These are phyloP conservation scores for Pyrrhia umbra DNA, from an alignment of 2,888 invertebrate genomes.

Conservation along the genomic window DNA sequence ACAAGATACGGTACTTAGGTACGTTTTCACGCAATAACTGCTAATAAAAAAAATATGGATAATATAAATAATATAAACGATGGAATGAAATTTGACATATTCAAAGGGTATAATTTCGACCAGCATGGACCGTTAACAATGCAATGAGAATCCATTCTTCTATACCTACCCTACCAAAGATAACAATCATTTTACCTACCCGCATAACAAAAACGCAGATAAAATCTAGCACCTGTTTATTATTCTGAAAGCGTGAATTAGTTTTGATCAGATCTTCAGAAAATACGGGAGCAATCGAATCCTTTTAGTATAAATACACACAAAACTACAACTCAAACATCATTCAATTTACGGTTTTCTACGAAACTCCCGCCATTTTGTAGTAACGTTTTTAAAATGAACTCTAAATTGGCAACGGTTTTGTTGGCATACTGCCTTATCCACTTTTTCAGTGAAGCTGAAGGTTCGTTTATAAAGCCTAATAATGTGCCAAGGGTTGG, in stretches of 20 bases:
- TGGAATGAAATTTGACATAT: too few relatives aligned
- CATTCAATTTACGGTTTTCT: constrained; percentile 57
- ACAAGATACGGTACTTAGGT: too few relatives aligned
- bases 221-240: constrained; percentile 61
- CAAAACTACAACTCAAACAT: constrained; percentile 37
- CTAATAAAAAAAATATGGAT: too few relatives aligned
- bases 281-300: constrained; percentile 80
- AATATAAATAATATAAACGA: too few relatives aligned
- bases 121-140: background rate
- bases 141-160: background rate
- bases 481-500: constrained; percentile 86
- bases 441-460: constrained; percentile 70
- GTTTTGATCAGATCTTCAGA: constrained; percentile 64
- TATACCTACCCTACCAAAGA: constrained; percentile 1
- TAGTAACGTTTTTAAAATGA: constrained; percentile 74
- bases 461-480: constrained; percentile 84
- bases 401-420: constrained; percentile 70
- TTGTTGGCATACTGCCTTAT: constrained; percentile 77
- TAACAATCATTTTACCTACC: constrained; percentile 49
- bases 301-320: constrained; percentile 70
- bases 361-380: constrained; percentile 53
- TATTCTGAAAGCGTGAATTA: constrained; percentile 60
- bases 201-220: constrained; percentile 56
- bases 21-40: too few relatives aligned
- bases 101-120: too few relatives aligned